phyloP scores from a whole-genome alignment of 2,888 invertebrate genomes.

The Gerris lacustris region DNA sequence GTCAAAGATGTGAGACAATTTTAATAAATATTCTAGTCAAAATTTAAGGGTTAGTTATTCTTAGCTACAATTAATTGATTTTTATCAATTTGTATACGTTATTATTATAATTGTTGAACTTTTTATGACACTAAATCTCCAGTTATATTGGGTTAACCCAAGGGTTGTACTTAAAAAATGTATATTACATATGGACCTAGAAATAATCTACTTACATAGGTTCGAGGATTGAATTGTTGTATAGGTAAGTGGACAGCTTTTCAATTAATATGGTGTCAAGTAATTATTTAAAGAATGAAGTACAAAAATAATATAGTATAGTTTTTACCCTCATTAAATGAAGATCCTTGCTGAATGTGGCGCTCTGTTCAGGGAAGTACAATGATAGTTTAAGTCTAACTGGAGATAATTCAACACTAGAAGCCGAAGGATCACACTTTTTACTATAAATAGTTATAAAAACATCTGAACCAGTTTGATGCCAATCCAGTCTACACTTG shows the following conservation, averaged over 20 bases:
- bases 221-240: too few relatives aligned
- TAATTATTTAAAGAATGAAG: too few relatives aligned
- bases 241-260: too few relatives aligned
- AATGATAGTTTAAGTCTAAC: conserved; percentile 62
- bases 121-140: background rate
- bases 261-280: too few relatives aligned
- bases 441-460: conserved; percentile 85
- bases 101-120: background rate
- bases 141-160: too few relatives aligned
- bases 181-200: too few relatives aligned
- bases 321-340: conserved; percentile 65
- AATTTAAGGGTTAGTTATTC: too few relatives aligned
- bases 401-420: conserved; percentile 68
- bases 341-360: conserved; percentile 59
- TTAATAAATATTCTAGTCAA: too few relatives aligned
- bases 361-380: conserved; percentile 65
- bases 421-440: conserved; percentile 65
- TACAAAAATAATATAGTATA: background rate
- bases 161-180: too few relatives aligned
- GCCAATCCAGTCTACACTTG: conserved; percentile 85
- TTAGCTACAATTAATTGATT: background rate
- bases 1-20: too few relatives aligned
- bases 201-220: too few relatives aligned
- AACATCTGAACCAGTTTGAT: conserved; percentile 77
- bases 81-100: background rate